Evolutionary conservation across 2,888 invertebrate genomes (phyloP).

Genomic region (Entomobrya multifasciata): DNA sequence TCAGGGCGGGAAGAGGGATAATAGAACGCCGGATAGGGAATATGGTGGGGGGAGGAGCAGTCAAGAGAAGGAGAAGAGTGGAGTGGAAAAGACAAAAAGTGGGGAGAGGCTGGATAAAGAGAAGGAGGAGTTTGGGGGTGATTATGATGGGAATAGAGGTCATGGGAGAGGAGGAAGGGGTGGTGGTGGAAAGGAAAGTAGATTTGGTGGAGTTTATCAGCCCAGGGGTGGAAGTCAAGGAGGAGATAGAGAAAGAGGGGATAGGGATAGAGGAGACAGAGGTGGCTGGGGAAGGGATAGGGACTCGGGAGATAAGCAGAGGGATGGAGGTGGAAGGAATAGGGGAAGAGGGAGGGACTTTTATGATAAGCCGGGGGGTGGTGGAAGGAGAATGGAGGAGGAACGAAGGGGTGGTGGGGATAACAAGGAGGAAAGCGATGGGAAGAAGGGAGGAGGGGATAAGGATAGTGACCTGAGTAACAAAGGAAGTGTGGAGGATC

Average conservation of each 20-base stretch:
- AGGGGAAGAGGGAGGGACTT: conserved; percentile 51
- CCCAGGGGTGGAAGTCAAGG: conserved; percentile 57
- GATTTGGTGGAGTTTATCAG: conserved; percentile 75
- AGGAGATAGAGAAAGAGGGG: conserved; percentile 32
- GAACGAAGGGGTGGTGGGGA: conserved; percentile 22
- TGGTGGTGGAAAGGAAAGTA: conserved; percentile 67
- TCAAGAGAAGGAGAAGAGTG: conserved; percentile 54
- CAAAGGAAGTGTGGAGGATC: conserved; percentile 61
- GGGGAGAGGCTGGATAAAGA: conserved; percentile 50
- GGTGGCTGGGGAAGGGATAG: conserved; percentile 24
- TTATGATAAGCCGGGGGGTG: conserved; percentile 57
- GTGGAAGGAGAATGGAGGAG: conserved; percentile 37
- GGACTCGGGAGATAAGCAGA: conserved; percentile 30
- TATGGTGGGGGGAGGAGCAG: conserved; percentile 44
- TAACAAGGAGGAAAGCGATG: conserved; percentile 30
- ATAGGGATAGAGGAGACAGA: conserved; percentile 16
- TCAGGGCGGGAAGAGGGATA: conserved; percentile 58
- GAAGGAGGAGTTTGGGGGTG: conserved; percentile 35
- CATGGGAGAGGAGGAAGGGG: conserved; percentile 51
- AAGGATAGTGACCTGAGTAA: conserved; percentile 56
- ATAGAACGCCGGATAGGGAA: conserved; percentile 65
- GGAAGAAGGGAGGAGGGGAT: neutral
- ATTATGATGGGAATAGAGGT: conserved; percentile 51
- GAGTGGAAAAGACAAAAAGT: conserved; percentile 62
- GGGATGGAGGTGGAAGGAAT: neutral